Conservation (phyloP, 2,888 invertebrate genomes). For the Alloscopus bannaensis region DNA sequence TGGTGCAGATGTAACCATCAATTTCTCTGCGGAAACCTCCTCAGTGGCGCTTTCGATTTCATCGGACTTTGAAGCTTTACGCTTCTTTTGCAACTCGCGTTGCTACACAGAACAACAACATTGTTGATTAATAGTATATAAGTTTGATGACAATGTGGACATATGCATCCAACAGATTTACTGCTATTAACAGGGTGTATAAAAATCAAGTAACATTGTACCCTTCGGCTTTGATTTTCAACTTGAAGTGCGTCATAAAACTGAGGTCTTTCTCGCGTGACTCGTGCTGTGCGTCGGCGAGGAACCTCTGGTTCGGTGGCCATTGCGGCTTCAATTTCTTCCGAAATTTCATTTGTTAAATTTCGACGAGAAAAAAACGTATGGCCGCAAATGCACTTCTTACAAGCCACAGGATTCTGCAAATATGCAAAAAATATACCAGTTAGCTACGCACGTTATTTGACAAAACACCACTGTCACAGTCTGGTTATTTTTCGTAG, state of each 20-base stretch:
- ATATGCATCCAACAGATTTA: background rate
- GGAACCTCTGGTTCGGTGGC: constrained; percentile 35
- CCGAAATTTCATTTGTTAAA: too few relatives aligned
- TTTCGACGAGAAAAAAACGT: constrained; percentile 84
- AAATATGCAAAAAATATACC: constrained; percentile 32
- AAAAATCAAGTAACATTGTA: constrained; percentile 72
- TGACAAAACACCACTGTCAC: background rate
- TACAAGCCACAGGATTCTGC: constrained; percentile 89
- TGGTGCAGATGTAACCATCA: background rate
- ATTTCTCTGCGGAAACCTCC: constrained; percentile 30
- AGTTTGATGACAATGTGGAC: background rate
- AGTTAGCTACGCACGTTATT: background rate
- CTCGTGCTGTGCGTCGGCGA: constrained; percentile 83
- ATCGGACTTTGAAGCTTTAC: constrained; percentile 56
- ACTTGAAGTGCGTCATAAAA: constrained; percentile 89
- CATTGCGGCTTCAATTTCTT: too few relatives aligned
- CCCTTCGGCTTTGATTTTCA: constrained; percentile 85
- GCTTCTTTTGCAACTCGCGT: constrained; percentile 54
- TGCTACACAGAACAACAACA: constrained; percentile 43
- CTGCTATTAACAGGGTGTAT: too few relatives aligned
- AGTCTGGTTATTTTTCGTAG: background rate
- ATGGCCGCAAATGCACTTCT: constrained; percentile 89
- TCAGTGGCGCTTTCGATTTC: constrained; percentile 50
- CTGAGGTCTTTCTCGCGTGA: constrained; percentile 86
- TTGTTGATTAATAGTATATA: background rate